phyloP scores from a whole-genome alignment of 2,888 invertebrate genomes.

The Chelonus formosanus region DNA sequence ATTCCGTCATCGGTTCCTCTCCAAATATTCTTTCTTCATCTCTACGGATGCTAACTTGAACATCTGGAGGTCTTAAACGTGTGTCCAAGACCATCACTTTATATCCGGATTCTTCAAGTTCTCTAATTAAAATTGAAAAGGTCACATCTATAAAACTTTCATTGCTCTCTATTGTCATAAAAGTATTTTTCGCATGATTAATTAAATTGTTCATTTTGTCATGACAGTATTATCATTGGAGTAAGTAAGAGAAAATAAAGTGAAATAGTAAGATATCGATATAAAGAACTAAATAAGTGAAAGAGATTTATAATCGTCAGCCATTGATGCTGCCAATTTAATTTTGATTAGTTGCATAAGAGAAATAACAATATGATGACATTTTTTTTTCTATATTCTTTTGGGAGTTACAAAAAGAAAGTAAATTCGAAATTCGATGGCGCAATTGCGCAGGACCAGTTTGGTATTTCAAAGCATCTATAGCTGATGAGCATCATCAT shows the following conservation, averaged over 20 bases:
- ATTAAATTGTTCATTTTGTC: not conserved
- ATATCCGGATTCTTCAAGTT: no score
- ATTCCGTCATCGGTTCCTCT: constrained; percentile 29
- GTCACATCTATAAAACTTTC: constrained; percentile 15
- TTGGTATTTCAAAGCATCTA: constrained; percentile 10
- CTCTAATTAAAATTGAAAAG: constrained; percentile 4
- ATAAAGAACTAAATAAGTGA: not conserved
- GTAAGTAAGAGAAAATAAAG: not conserved
- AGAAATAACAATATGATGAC: not conserved
- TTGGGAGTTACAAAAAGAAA: not conserved
- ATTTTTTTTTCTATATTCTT: constrained; percentile 6
- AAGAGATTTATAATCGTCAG: constrained; percentile 18
- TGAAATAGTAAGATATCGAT: no score
- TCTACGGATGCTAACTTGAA: not conserved
- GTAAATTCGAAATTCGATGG: constrained; percentile 17
- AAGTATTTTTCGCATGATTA: not conserved
- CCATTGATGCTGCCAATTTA: constrained; percentile 4
- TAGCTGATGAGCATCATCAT: constrained; percentile 7
- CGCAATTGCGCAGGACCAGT: constrained; percentile 21
- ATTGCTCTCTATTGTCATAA: constrained; percentile 10
- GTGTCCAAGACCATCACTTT: no score
- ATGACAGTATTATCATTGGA: not conserved
- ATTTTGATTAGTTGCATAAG: constrained; percentile 2
- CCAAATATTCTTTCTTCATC: not conserved
- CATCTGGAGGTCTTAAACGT: no score